Percentiles rank a stretch among this genome's conserved stretches.
These are phyloP conservation scores for Chloroceryle amazona DNA, from an alignment of 2,797 vertebrate genomes.

Conservation along the genomic window DNA sequence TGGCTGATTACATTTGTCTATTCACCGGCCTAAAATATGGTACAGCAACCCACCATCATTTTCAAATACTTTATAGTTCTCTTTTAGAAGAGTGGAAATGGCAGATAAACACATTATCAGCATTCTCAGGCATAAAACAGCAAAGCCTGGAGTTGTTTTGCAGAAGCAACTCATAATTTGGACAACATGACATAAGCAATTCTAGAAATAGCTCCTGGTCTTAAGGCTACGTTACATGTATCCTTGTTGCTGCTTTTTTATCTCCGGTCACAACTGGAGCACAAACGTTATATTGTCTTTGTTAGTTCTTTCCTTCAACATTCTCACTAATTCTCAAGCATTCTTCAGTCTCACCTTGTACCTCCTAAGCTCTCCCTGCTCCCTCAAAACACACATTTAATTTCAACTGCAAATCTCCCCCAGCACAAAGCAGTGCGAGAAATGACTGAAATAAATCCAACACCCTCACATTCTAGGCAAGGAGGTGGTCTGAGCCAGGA, in stretches of 20 bases:
- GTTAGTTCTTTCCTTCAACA: constrained; percentile 14
- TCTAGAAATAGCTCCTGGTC: constrained; percentile 61
- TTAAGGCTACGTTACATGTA: constrained; percentile 30
- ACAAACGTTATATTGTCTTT: not conserved
- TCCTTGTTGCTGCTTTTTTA: constrained; percentile 2
- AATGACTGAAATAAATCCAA: constrained; percentile 49
- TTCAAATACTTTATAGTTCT: constrained; percentile 12
- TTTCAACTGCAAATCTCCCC: not conserved
- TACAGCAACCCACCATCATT: not conserved
- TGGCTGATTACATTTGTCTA: not conserved
- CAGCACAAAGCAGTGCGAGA: not conserved
- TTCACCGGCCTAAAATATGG: not conserved
- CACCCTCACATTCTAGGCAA: constrained; percentile 18
- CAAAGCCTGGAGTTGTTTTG: constrained; percentile 56
- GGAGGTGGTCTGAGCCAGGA: constrained; percentile 35
- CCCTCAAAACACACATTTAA: not conserved
- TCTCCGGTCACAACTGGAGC: not conserved
- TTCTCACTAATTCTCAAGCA: not conserved
- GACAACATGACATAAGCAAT: constrained; percentile 30
- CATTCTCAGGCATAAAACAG: constrained; percentile 44
- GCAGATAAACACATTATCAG: constrained; percentile 61
- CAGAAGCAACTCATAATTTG: constrained; percentile 6
- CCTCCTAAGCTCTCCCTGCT: not conserved
- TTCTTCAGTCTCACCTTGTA: not conserved
- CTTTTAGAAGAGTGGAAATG: constrained; percentile 13